Base-by-base conservation (phyloP, 1,140 invertebrate genomes). In the Diprion similis region DNA sequence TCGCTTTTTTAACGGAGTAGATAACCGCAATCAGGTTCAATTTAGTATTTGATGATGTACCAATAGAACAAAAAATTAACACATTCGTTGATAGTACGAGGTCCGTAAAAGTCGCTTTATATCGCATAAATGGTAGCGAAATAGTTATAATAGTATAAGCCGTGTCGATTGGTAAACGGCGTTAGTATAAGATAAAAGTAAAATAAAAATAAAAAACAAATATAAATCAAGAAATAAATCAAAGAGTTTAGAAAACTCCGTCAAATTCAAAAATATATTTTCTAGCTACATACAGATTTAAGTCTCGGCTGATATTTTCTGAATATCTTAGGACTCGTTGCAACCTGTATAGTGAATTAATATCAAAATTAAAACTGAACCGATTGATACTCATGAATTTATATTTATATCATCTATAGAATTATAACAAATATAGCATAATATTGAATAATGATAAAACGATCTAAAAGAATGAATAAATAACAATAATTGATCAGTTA, bases 351-450 rank as follows among this genome's bases (percentile, higher is more conserved):
- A 37, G 24, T 37, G 24, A 37, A 37, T 37, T 37, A 37, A 37
- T 37, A 59, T 17, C 51, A 13, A 59, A 59, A 15, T 17, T 59
- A 59, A 15, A 6, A 59, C 51, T 17, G 51, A 59, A 59, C 11
- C 51, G n/a, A 59, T 59, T 59, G 51, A 59, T 59, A 59, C n/a
- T 59, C 11, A 59, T 10, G n/a, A 59, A 59, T 59, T 59, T 59
- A 59, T 59, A 59, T 59, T 59, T 59, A 17, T 59, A 59, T 59
- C 51, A 59, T 59, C n/a, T 59, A 59, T 59, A 59, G 51, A 59
- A 59, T 59, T 59, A 17, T 59, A 59, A 59, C 51, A 59, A 59
- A 37, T 37, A 37, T 59, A 59, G 51, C 9, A 59, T 59, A 59
- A 17, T 59, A 59, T 17, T 15, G 11, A 59, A 59, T 59, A 59